These are phyloP conservation scores for Volucella bombylans DNA, from an alignment of 2,888 invertebrate species.

Conservation along the genomic window DNA sequence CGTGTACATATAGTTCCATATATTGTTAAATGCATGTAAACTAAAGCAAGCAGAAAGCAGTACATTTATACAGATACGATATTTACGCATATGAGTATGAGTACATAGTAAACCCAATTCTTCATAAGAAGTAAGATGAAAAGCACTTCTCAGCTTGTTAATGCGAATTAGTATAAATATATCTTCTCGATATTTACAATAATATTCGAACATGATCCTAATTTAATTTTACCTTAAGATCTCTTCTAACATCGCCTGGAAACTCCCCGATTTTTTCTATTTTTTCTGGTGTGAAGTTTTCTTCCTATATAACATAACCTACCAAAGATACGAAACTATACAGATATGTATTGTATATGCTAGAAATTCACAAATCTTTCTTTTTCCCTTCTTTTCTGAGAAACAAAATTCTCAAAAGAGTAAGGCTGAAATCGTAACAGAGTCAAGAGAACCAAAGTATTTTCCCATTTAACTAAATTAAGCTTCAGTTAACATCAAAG, in stretches of 20 bases:
- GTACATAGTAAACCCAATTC: too few relatives aligned
- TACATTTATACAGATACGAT: too few relatives aligned
- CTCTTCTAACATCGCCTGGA: not conserved
- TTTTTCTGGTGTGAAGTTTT: not conserved
- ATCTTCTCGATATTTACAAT: conserved; percentile 7
- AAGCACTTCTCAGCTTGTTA: not conserved
- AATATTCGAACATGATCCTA: conserved; percentile 1
- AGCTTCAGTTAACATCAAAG: conserved; percentile 66
- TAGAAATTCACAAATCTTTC: conserved; percentile 4
- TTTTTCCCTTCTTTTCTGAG: not conserved
- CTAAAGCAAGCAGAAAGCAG: too few relatives aligned
- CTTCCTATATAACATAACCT: not conserved
- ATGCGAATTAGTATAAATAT: conserved; percentile 1
- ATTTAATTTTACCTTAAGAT: conserved; percentile 28
- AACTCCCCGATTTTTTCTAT: not conserved
- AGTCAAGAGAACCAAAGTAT: conserved; percentile 48
- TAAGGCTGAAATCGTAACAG: conserved; percentile 23
- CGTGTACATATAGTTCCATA: too few relatives aligned
- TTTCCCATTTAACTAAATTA: conserved; percentile 66
- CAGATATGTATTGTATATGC: not conserved
- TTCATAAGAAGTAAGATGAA: too few relatives aligned
- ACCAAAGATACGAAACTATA: conserved; percentile 9
- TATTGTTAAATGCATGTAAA: too few relatives aligned
- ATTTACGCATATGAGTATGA: too few relatives aligned
- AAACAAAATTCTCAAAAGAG: conserved; percentile 14